Percentiles rank a stretch among this genome's conserved stretches.
phyloP scores from a whole-genome alignment of 1,140 invertebrate species.

The Globodera ellingtonae region DNA sequence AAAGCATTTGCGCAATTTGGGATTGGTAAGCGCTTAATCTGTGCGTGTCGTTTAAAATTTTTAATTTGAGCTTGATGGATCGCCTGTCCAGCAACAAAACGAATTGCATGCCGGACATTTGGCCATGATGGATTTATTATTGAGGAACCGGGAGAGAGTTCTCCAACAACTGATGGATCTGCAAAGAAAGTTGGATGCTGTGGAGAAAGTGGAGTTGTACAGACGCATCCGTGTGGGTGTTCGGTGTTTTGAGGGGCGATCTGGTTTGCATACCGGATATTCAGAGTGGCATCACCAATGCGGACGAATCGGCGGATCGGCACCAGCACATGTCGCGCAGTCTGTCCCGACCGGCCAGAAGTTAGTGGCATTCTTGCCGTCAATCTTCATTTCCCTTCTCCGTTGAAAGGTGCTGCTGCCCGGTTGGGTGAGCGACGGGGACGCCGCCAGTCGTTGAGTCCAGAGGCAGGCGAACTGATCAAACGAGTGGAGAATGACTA shows the following conservation, averaged over 20 bases:
- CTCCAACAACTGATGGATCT: slow-evolving; percentile 59
- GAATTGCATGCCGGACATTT: slow-evolving; percentile 36
- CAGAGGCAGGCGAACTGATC: slow-evolving; percentile 53
- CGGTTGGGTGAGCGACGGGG: slow-evolving; percentile 35
- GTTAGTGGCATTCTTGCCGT: background rate
- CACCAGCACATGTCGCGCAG: slow-evolving; percentile 47
- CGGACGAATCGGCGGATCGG: slow-evolving; percentile 44
- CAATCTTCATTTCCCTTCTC: background rate
- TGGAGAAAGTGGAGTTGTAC: slow-evolving; percentile 62
- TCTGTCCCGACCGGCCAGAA: slow-evolving; percentile 50
- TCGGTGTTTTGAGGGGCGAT: no score
- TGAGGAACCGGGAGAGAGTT: slow-evolving; percentile 56
- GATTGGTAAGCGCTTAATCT: slow-evolving; percentile 45
- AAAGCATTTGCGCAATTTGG: slow-evolving; percentile 58
- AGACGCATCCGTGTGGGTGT: slow-evolving; percentile 49
- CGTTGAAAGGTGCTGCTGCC: slow-evolving; percentile 11
- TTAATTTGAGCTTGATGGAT: slow-evolving; percentile 45
- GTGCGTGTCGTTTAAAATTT: background rate
- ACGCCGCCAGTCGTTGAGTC: slow-evolving; percentile 46
- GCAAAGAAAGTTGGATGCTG: slow-evolving; percentile 60
- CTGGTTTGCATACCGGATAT: background rate
- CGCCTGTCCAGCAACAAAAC: slow-evolving; percentile 11
- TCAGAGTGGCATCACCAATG: slow-evolving; percentile 54
- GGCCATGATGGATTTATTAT: slow-evolving; percentile 61
- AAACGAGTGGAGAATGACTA: slow-evolving; percentile 50